Evolutionary conservation across 2,797 vertebrate genomes (phyloP), one percentile per base, ranked within the genome.

Genomic region (Coregonus ussuriensis): DNA sequence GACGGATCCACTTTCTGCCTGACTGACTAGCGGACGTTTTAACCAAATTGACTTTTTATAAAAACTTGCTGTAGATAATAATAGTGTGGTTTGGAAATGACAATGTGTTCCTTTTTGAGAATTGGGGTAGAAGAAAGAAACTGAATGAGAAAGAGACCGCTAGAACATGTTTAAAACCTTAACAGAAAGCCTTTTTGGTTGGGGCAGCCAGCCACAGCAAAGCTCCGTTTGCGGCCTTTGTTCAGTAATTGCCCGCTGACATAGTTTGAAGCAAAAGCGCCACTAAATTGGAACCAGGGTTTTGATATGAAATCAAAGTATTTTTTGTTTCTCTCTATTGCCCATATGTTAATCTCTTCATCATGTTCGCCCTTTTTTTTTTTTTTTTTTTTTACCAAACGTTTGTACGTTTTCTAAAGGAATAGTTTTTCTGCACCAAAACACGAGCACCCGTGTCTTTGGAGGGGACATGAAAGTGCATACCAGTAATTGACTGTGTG

Each of bases 271-370:
- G 3, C 53, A 77, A 77, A 93, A 89, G 90, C 79, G 67, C 88
- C 68, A 89, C 91, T 92, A 92, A 95, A 94, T 95, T 94, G 88
- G 91, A 93, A 93, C 92, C 93, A 93, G 92, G 93, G 92, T 95
- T 94, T 94, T 93, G 92, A 94, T 94, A 93, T 92, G 89, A 92
- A 95, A 93, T 95, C 91, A 92, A 93, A 92, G 89, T 83, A 59
- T 85, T 84, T 82, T 82, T 75, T 74, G 37, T 80, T 70, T 80
- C 59, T 74, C 76, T 84, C 79, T n/a, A n/a, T 82, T 54, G 4
- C 41, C 78, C 77, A 76, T 83, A 88, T 92, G 89, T 88, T 94
- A 92, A 94, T 94, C 91, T 92, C 87, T 93, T 93, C 92, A 93
- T 93, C 91, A 86, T 94, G 90, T 91, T 85, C 65, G 73, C 76